phyloP scores from a whole-genome alignment of 1,140 invertebrate species.

The Drosophila pruinosa region DNA sequence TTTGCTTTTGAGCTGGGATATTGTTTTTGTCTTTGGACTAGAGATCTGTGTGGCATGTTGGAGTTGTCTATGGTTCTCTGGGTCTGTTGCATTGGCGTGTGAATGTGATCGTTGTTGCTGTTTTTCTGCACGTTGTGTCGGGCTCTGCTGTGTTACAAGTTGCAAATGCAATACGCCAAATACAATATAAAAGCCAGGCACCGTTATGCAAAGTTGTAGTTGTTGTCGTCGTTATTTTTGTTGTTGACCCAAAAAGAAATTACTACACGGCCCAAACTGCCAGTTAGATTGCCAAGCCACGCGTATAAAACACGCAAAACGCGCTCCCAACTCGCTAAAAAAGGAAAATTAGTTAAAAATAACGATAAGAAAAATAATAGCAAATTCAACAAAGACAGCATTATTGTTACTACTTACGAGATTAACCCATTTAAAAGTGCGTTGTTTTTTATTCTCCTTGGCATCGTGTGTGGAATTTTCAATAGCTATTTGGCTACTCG shows the following conservation, averaged over 20 bases:
- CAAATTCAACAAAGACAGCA: conserved; percentile 13
- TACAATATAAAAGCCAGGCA: conserved; percentile 30
- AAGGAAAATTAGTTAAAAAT: conserved; percentile 8
- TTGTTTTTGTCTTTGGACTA: conserved; percentile 13
- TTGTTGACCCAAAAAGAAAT: conserved; percentile 65
- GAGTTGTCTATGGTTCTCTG: conserved; percentile 12
- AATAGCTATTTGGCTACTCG: neutral
- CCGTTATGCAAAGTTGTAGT: conserved; percentile 70
- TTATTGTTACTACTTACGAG: conserved; percentile 14
- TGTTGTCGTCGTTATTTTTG: conserved; percentile 27
- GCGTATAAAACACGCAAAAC: conserved; percentile 56
- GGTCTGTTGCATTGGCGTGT: conserved; percentile 53
- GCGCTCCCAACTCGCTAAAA: conserved; percentile 18
- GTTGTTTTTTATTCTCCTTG: conserved; percentile 27
- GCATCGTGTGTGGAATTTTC: conserved; percentile 28
- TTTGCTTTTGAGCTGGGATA: neutral
- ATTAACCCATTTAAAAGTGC: conserved; percentile 26
- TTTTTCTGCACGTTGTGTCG: neutral
- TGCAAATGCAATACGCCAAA: conserved; percentile 42
- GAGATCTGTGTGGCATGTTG: conserved; percentile 22
- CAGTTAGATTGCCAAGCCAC: conserved; percentile 42
- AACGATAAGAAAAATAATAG: conserved; percentile 15
- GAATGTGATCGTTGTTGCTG: conserved; percentile 36
- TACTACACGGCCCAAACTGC: conserved; percentile 47
- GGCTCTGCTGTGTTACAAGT: conserved; percentile 27